phyloP scores from a whole-genome alignment of 2,888 invertebrate species.

The Plusia festucae region DNA sequence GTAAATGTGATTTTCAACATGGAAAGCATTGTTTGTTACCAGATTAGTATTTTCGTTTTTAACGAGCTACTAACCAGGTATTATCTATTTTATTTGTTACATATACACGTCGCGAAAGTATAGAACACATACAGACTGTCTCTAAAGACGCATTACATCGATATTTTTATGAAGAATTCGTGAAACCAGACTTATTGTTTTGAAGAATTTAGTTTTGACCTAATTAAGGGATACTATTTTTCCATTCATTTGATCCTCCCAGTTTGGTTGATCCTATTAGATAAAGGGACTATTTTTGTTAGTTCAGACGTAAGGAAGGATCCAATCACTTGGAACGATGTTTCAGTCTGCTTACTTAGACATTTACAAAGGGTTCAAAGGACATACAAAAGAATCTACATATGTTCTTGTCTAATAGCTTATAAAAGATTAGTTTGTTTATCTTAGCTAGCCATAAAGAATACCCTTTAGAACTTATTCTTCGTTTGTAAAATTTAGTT shows the following conservation, averaged over 20 bases:
- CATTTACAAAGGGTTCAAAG: slow-evolving; percentile 10
- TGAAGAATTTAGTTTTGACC: not conserved
- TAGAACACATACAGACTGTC: too few relatives aligned
- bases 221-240: not conserved
- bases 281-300: slow-evolving; percentile 2
- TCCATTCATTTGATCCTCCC: not conserved
- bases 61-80: too few relatives aligned
- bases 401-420: not conserved
- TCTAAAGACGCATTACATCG: too few relatives aligned
- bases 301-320: not conserved
- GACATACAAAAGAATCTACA: not conserved
- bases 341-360: slow-evolving; percentile 11
- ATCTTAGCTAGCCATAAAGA: not conserved
- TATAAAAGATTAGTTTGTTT: not conserved
- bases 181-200: not conserved
- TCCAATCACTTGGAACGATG: slow-evolving; percentile 15
- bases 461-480: not conserved
- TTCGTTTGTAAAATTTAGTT: too few relatives aligned
- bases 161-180: too few relatives aligned
- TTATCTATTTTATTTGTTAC: too few relatives aligned
- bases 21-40: too few relatives aligned
- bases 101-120: too few relatives aligned
- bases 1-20: too few relatives aligned
- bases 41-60: too few relatives aligned
- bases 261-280: not conserved